Evolutionary conservation across 2,888 invertebrate species (phyloP).

Genomic region (Strigamia transsilvanica): DNA sequence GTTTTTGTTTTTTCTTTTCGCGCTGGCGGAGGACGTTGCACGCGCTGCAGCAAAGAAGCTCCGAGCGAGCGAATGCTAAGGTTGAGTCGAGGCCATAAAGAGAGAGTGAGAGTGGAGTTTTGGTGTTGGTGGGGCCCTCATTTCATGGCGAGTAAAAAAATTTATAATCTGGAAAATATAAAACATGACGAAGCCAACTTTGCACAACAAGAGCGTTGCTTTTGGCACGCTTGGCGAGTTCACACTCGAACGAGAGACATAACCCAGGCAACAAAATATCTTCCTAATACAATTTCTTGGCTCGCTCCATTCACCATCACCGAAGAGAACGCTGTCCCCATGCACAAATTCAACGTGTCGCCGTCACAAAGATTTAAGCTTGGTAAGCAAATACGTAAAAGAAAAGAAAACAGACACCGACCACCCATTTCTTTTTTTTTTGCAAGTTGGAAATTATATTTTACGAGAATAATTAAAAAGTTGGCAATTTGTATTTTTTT

Average conservation of each 20-base stretch:
- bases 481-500: no score
- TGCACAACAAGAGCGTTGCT: conserved; percentile 27
- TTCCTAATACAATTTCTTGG: conserved; percentile 38
- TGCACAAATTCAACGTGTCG: conserved; percentile 38
- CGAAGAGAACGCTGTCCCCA: conserved; percentile 25
- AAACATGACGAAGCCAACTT: conserved; percentile 31
- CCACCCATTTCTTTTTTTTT: background rate
- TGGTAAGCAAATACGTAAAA: conserved; percentile 12
- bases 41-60: background rate
- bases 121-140: background rate
- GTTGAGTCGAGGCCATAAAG: background rate
- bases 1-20: background rate
- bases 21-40: background rate
- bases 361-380: conserved; percentile 35
- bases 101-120: background rate
- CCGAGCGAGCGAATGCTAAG: background rate
- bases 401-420: conserved; percentile 31
- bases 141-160: conserved; percentile 28
- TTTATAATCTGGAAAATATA: conserved; percentile 38
- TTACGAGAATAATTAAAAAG: background rate
- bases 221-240: conserved; percentile 38
- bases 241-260: conserved; percentile 38
- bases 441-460: no score
- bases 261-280: conserved; percentile 38
- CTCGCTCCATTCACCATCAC: conserved; percentile 16